Evolutionary conservation across 2,888 invertebrate genomes (phyloP).

Genomic region (Leucophenga montana): DNA sequence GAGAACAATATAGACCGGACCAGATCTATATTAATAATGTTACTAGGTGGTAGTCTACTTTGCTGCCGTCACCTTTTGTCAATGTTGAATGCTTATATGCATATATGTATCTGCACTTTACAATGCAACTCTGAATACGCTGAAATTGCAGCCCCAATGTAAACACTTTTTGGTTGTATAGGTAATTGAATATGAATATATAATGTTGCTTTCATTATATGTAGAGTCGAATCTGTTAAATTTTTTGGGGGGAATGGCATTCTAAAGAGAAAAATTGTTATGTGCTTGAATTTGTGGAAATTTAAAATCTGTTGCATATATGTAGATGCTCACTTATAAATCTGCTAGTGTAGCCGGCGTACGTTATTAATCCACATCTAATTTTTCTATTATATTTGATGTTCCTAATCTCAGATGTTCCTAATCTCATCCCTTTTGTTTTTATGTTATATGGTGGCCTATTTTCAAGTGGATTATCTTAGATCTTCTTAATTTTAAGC

Average conservation of each 20-base stretch:
- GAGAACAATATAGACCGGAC: neutral
- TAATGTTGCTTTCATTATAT: conserved; percentile 45
- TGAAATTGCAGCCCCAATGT: conserved; percentile 34
- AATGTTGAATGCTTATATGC: too few relatives aligned
- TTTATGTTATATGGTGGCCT: too few relatives aligned
- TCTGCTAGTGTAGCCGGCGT: too few relatives aligned
- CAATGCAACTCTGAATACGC: too few relatives aligned
- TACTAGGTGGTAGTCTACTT: neutral
- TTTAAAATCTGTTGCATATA: conserved; percentile 41
- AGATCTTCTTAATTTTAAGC: too few relatives aligned
- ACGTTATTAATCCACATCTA: too few relatives aligned
- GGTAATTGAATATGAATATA: conserved; percentile 64
- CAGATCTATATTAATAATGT: neutral
- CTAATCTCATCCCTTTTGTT: too few relatives aligned
- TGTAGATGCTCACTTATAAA: conserved; percentile 41
- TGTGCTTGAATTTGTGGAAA: neutral
- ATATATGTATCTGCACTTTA: too few relatives aligned
- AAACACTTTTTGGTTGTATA: conserved; percentile 47
- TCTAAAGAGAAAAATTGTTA: neutral
- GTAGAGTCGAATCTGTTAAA: neutral
- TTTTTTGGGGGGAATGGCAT: neutral
- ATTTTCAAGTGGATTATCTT: too few relatives aligned
- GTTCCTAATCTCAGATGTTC: too few relatives aligned
- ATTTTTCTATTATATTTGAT: too few relatives aligned
- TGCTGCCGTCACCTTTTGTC: too few relatives aligned